Evolutionary conservation across 2,888 invertebrate genomes (phyloP).

Genomic region (Thalpophila matura): DNA sequence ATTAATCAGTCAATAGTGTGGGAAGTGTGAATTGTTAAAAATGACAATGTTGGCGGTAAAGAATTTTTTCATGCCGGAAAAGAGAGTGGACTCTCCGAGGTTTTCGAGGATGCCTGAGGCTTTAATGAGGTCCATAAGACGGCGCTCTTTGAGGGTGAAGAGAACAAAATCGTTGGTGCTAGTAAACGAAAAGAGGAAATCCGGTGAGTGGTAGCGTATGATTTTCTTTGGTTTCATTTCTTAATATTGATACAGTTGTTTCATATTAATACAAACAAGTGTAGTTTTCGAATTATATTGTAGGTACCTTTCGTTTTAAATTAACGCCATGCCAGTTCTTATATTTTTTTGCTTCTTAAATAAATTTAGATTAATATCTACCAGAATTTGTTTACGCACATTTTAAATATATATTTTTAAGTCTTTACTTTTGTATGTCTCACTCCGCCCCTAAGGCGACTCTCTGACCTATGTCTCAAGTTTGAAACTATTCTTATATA

Average conservation of each 20-base stretch:
- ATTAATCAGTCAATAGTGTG: conserved; percentile 40
- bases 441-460: too few species aligned
- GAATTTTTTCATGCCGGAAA: conserved; percentile 94
- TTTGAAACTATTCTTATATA: too few species aligned
- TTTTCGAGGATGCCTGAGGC: conserved; percentile 94
- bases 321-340: neutral
- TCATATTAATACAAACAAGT: neutral
- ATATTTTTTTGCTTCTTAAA: neutral
- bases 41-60: conserved; percentile 93
- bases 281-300: neutral
- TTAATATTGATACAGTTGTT: conserved; percentile 33
- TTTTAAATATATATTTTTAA: too few species aligned
- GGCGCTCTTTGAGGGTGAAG: conserved; percentile 93
- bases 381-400: neutral
- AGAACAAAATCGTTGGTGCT: conserved; percentile 94
- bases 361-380: neutral
- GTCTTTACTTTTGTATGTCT: too few species aligned
- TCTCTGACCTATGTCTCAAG: too few species aligned
- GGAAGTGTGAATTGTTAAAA: conserved; percentile 44
- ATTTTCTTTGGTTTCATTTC: conserved; percentile 48
- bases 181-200: conserved; percentile 94
- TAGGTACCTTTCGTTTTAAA: conserved; percentile 2
- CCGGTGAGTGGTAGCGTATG: conserved; percentile 93
- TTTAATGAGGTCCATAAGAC: conserved; percentile 93
- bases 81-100: conserved; percentile 90